Evolutionary conservation across 2,113 vertebrate species (phyloP), one percentile per base, ranked within the genome.

Genomic region (Columba livia): DNA sequence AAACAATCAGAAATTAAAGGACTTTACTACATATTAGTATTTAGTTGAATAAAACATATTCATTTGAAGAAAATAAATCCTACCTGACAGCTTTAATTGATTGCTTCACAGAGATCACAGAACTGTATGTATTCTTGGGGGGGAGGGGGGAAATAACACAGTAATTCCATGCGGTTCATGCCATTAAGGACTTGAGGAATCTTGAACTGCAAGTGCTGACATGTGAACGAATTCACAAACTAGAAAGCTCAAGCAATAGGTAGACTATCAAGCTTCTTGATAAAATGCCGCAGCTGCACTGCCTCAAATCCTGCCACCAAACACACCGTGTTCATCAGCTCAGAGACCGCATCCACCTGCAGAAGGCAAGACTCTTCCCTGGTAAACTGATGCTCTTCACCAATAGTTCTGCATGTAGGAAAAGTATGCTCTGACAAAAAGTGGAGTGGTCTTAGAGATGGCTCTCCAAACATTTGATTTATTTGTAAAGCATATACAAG

Each of bases 361-460:
- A 74, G 60, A 32, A 26, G 25, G 15, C 40, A 71, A 26, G 54
- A 51, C 7, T 9, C 18, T 88, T 34, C 6, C 19, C 42, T 28
- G 11, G 25, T 11, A n/a, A 48, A 4, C 13, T 15, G 44, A 6
- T 34, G 12, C 1, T 71, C 62, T 48, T 75, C 58, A 36, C 51
- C 11, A 21, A 1, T 8, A 60, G n/a, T 1, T 47, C 42, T 58
- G 47, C 40, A 31, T 3, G 1, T 0, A 10, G 61, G 40, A 50
- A 34, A 47, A 56, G 26, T 12, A 19, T 26, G 31, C 19, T 57
- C 47, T 79, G 24, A 16, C 5, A 60, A 24, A 25, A 40, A 70
- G 14, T 5, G 29, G 40, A 66, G 12, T 10, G n/a, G 13, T 12
- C 12, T 50, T 28, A 56, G 20, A 44, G 34, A 25, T 36, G n/a